phyloP scores from a whole-genome alignment of 2,888 invertebrate genomes.

The Erebia epiphron region DNA sequence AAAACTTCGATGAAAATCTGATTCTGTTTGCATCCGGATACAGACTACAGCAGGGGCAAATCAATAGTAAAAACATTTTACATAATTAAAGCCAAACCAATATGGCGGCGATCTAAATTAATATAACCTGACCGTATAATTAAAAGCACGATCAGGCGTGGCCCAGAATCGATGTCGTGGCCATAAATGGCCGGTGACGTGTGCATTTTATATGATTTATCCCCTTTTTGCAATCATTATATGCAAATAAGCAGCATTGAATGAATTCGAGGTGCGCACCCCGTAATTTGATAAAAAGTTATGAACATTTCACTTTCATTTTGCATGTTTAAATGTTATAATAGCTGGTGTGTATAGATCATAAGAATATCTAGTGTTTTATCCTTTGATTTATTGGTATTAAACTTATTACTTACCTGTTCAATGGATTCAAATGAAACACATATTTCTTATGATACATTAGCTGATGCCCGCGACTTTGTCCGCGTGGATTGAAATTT shows the following conservation, averaged over 20 bases:
- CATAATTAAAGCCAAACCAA: conserved; percentile 16
- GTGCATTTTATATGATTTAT: conserved; percentile 33
- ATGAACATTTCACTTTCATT: conserved; percentile 12
- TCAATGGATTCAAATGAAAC: too few relatives aligned
- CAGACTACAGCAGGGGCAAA: background rate
- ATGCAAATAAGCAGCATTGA: conserved; percentile 36
- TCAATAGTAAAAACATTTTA: conserved; percentile 3
- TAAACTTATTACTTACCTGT: too few relatives aligned
- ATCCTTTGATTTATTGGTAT: too few relatives aligned
- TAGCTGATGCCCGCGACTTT: too few relatives aligned
- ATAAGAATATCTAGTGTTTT: too few relatives aligned
- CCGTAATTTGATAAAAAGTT: conserved; percentile 9
- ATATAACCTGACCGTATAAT: conserved; percentile 47
- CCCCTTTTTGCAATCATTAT: conserved; percentile 35
- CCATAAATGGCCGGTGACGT: conserved; percentile 39
- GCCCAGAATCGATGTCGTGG: conserved; percentile 39
- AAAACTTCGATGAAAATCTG: background rate
- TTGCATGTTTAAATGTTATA: background rate
- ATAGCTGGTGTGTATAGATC: too few relatives aligned
- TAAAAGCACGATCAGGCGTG: conserved; percentile 41
- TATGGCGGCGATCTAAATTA: conserved; percentile 39
- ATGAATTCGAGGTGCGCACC: conserved; percentile 9
- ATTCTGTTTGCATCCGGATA: background rate
- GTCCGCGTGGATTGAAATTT: too few relatives aligned
- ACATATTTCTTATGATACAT: too few relatives aligned